phyloP scores from a whole-genome alignment of 2,113 vertebrate genomes.

The Desmodus rotundus region DNA sequence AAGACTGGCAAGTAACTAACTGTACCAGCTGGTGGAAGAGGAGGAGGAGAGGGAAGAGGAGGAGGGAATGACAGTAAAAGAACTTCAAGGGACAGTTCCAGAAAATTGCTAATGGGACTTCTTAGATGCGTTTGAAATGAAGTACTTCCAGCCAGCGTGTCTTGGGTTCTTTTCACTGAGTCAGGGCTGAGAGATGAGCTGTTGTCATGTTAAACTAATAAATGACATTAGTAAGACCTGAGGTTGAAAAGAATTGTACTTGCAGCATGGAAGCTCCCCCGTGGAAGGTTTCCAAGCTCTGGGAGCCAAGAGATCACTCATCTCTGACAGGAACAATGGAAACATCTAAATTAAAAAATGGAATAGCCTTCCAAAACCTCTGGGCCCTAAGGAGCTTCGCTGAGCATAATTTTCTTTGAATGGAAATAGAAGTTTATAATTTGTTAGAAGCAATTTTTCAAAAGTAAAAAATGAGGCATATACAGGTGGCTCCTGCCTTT shows the following conservation, averaged over 20 bases:
- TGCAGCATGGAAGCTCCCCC: not conserved
- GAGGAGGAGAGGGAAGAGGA: too few species aligned
- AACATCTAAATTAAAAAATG: constrained; percentile 51
- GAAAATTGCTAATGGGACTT: not conserved
- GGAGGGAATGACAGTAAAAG: not conserved
- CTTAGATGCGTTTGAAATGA: not conserved
- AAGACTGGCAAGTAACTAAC: not conserved
- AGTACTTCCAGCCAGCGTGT: not conserved
- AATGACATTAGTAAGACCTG: not conserved
- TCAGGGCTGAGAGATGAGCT: constrained; percentile 38
- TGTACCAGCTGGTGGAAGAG: not conserved
- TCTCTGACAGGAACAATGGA: not conserved
- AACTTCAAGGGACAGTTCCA: not conserved
- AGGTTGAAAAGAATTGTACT: not conserved
- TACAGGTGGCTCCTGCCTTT: not conserved
- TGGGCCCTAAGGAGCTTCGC: not conserved
- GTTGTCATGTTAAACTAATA: constrained; percentile 45
- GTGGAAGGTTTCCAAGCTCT: not conserved
- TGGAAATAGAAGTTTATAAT: constrained; percentile 39
- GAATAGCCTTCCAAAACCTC: constrained; percentile 30
- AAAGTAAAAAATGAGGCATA: not conserved
- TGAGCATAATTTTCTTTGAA: not conserved
- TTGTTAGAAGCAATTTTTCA: not conserved
- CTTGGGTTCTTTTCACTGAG: not conserved
- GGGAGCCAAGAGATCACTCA: constrained; percentile 15